phyloP scores from a whole-genome alignment of 2,113 vertebrate genomes.

The Ivindomyrus marchei region DNA sequence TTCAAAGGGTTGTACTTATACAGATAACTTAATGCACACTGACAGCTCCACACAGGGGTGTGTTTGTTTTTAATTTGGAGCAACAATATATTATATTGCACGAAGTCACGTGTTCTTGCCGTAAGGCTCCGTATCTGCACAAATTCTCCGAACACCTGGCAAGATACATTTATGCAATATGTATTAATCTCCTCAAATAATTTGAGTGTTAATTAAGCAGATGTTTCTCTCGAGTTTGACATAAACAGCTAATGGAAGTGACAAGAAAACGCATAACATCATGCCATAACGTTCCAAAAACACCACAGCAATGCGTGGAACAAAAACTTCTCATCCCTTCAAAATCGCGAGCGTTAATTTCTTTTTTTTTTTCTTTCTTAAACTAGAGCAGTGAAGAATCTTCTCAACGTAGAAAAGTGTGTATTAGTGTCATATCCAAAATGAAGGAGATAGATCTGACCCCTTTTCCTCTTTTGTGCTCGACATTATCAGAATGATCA shows the following conservation, averaged over 20 bases:
- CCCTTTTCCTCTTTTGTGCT: not conserved
- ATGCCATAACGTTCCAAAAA: not conserved
- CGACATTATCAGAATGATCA: not conserved
- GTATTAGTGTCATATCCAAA: not conserved
- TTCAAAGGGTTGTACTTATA: not conserved
- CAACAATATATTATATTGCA: not conserved
- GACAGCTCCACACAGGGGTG: not conserved
- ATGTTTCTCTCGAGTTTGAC: not conserved
- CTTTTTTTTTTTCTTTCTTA: not conserved
- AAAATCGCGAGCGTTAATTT: not conserved
- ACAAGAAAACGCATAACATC: not conserved
- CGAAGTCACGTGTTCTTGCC: not conserved
- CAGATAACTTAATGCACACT: not conserved
- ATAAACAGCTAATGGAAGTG: not conserved
- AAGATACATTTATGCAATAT: not conserved
- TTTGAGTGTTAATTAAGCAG: conserved; percentile 9
- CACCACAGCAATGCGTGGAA: not conserved
- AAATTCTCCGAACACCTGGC: not conserved
- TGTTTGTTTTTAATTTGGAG: not conserved
- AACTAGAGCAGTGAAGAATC: not conserved
- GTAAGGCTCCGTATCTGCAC: not conserved
- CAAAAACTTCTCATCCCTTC: not conserved
- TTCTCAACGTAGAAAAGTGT: not conserved
- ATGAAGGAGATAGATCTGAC: not conserved
- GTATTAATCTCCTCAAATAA: not conserved